Evolutionary conservation across 2,888 invertebrate genomes (phyloP).

Genomic region (Lysandra bellargus): DNA sequence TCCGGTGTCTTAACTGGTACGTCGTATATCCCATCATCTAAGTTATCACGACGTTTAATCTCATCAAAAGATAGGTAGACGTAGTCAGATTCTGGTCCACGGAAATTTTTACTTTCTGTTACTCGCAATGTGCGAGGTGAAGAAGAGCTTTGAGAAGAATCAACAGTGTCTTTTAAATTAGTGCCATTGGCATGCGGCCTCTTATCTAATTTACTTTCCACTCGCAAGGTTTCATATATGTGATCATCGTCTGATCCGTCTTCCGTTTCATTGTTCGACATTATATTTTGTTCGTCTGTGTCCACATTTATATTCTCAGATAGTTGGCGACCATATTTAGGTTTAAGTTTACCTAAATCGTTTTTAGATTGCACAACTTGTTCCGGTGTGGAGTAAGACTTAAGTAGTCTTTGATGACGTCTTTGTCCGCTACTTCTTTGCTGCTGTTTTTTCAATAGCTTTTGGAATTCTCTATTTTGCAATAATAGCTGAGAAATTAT

Average conservation of each 20-base stretch:
- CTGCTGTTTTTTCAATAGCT: conserved; percentile 87
- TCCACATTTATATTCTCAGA: conserved; percentile 59
- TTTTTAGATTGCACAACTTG: conserved; percentile 70
- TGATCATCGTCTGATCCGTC: conserved; percentile 74
- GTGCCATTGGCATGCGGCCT: conserved; percentile 57
- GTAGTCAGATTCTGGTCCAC: conserved; percentile 71
- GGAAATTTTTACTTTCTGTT: conserved; percentile 2
- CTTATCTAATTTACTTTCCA: conserved; percentile 61
- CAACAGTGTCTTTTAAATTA: conserved; percentile 60
- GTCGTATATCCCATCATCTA: conserved; percentile 66
- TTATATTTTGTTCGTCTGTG: conserved; percentile 46
- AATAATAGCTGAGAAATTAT: conserved; percentile 90
- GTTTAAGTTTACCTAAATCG: conserved; percentile 59
- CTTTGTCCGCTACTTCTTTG: conserved; percentile 77
- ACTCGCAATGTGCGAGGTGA: background rate
- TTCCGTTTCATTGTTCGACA: conserved; percentile 49
- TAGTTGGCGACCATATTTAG: conserved; percentile 62
- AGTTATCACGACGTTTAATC: conserved; percentile 54
- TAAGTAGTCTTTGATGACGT: conserved; percentile 77
- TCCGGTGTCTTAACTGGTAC: conserved; percentile 66
- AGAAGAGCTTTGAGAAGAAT: conserved; percentile 5
- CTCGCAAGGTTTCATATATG: conserved; percentile 81
- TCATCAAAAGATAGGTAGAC: conserved; percentile 74
- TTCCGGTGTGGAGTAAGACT: conserved; percentile 76
- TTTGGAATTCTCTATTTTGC: conserved; percentile 91